Evolutionary conservation across 2,113 vertebrate genomes (phyloP).

Genomic region (Rhinichthys klamathensis): DNA sequence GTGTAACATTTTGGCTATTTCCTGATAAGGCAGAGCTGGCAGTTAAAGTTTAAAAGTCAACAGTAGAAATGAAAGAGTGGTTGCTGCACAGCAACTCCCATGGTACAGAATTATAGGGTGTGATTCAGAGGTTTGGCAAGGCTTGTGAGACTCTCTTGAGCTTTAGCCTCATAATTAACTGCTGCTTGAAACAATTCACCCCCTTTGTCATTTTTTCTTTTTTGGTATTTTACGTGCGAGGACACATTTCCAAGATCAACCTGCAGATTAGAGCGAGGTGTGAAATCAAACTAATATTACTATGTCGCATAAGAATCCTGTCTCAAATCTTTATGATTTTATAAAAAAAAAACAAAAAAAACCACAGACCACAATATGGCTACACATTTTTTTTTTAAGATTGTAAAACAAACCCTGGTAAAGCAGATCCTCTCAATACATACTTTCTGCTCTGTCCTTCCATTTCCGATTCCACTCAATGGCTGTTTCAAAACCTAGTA

Average conservation of each 20-base stretch:
- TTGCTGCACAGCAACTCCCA: slow-evolving; percentile 28
- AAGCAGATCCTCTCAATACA: no score
- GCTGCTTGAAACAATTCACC: slow-evolving; percentile 15
- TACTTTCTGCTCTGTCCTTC: background rate
- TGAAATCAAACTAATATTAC: slow-evolving; percentile 56
- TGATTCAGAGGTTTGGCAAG: slow-evolving; percentile 20
- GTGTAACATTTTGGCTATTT: background rate
- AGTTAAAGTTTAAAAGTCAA: slow-evolving; percentile 34
- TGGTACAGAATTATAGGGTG: slow-evolving; percentile 37
- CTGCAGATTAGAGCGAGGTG: slow-evolving; percentile 43
- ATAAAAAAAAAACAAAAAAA: background rate
- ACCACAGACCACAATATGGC: slow-evolving; percentile 17
- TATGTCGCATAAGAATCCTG: slow-evolving; percentile 40
- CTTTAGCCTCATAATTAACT: slow-evolving; percentile 35
- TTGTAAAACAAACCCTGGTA: slow-evolving; percentile 38
- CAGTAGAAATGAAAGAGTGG: slow-evolving; percentile 26
- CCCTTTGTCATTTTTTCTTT: background rate
- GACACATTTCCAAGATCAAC: slow-evolving; percentile 35
- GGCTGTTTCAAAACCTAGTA: background rate
- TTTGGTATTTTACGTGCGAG: slow-evolving; percentile 31
- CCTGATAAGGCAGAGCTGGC: slow-evolving; percentile 13
- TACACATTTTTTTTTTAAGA: slow-evolving; percentile 36
- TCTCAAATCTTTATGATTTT: slow-evolving; percentile 48
- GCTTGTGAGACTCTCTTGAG: slow-evolving; percentile 21
- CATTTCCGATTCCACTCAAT: background rate